Percentiles rank a stretch among this genome's conserved stretches.
Conservation (phyloP, 1,140 invertebrate species). For the Maconellicoccus hirsutus region DNA sequence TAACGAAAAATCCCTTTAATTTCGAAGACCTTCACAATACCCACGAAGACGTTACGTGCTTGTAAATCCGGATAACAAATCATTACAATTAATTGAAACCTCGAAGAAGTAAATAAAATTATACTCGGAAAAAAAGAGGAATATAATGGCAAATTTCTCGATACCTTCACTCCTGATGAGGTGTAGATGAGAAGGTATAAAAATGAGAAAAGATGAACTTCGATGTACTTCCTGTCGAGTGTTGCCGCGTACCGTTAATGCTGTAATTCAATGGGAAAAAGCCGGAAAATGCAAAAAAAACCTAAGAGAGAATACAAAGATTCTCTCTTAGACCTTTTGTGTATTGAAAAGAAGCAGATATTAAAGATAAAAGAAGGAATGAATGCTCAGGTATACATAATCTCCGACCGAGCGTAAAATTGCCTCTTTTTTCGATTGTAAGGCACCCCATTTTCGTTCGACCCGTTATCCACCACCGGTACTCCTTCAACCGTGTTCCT, state of each 20-base stretch:
- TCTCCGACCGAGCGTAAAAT: slow-evolving; percentile 7
- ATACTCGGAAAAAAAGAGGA: too few species aligned
- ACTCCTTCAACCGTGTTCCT: too few species aligned
- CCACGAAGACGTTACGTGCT: too few species aligned
- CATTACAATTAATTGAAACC: too few species aligned
- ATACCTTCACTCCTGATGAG: too few species aligned
- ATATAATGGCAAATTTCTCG: too few species aligned
- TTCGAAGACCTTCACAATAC: too few species aligned
- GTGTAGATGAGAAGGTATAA: not conserved
- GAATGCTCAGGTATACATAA: slow-evolving; percentile 4
- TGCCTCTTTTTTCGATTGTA: not conserved
- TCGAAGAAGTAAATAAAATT: too few species aligned
- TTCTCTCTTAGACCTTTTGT: not conserved
- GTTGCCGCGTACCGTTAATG: not conserved
- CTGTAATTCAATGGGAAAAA: not conserved
- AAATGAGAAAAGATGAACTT: not conserved
- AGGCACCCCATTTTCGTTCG: not conserved
- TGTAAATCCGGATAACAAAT: too few species aligned
- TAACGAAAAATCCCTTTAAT: too few species aligned
- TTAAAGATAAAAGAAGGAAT: not conserved
- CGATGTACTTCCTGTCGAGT: not conserved
- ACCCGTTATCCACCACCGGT: not conserved
- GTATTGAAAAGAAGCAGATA: slow-evolving; percentile 9
- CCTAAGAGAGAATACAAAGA: not conserved
- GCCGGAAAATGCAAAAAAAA: not conserved